These are phyloP conservation scores for Eptatretus atami DNA, from an alignment of 2,797 vertebrate species.

Conservation along the genomic window DNA sequence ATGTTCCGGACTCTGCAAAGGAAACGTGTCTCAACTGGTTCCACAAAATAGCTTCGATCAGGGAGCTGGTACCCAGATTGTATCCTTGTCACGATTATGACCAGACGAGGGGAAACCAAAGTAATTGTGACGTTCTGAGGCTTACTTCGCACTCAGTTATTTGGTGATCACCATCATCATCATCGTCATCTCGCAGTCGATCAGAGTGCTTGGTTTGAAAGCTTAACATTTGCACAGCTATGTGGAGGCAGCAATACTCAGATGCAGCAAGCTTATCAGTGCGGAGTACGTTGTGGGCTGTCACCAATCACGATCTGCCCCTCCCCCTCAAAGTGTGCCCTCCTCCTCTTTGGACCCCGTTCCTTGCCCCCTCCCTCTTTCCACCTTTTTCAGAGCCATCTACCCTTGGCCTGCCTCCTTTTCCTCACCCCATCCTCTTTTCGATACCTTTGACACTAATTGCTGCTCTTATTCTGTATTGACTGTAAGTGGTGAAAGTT, in stretches of 20 bases:
- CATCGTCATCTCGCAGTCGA: not conserved
- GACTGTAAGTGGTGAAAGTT: too few species aligned
- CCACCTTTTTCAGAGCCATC: too few species aligned
- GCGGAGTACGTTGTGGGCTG: not conserved
- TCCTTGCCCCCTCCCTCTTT: too few species aligned
- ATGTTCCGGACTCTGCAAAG: slow-evolving; percentile 62
- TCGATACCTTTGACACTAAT: too few species aligned
- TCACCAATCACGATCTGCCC: not conserved
- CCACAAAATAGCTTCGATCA: slow-evolving; percentile 92
- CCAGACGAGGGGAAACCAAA: not conserved
- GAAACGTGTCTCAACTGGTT: slow-evolving; percentile 98
- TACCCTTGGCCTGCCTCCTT: too few species aligned
- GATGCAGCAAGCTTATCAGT: slow-evolving; percentile 59
- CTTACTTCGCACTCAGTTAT: not conserved
- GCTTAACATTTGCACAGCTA: slow-evolving; percentile 22
- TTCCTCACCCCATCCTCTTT: too few species aligned
- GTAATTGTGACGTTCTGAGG: not conserved
- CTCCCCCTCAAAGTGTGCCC: too few species aligned
- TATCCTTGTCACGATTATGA: slow-evolving; percentile 26
- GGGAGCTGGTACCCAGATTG: slow-evolving; percentile 77
- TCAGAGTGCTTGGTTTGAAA: not conserved
- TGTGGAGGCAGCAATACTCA: slow-evolving; percentile 69
- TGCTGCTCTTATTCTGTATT: too few species aligned
- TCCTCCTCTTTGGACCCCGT: too few species aligned
- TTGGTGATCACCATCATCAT: not conserved